phyloP scores from a whole-genome alignment of 2,797 vertebrate species.

The Atherinosoma microstoma region DNA sequence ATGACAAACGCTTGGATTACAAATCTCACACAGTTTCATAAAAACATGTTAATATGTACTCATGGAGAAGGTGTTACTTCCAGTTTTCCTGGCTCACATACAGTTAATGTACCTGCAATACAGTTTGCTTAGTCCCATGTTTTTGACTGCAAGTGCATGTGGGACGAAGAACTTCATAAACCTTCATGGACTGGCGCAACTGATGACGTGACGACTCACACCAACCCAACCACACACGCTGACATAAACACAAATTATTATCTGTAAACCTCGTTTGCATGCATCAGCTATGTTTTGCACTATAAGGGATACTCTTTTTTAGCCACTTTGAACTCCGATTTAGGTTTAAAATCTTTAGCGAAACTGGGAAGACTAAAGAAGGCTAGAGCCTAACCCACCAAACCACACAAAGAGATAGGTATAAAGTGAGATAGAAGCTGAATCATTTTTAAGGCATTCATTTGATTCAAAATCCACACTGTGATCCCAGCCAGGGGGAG shows the following conservation, averaged over 20 bases:
- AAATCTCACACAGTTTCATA: background rate
- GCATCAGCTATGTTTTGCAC: too few species aligned
- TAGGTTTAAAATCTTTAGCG: conserved; percentile 40
- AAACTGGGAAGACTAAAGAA: conserved; percentile 22
- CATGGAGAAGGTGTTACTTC: background rate
- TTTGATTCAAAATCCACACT: conserved; percentile 72
- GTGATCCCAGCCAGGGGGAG: conserved; percentile 75
- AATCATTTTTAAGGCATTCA: conserved; percentile 64
- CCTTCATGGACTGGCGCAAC: background rate
- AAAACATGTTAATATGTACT: background rate
- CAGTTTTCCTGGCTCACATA: background rate
- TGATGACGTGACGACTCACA: background rate
- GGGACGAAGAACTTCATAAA: background rate
- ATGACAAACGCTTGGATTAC: background rate
- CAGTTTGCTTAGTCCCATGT: background rate
- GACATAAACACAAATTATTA: background rate
- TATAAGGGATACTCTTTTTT: background rate
- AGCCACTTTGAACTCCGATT: conserved; percentile 11
- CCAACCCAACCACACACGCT: background rate
- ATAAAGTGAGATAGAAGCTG: conserved; percentile 41
- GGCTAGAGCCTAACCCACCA: conserved; percentile 25
- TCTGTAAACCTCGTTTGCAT: background rate
- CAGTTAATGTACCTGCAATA: background rate
- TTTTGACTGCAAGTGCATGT: background rate
- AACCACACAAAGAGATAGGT: conserved; percentile 26